Percentiles rank a stretch among this genome's conserved stretches.
phyloP scores from a whole-genome alignment of 2,113 vertebrate genomes.

The Zeus faber region DNA sequence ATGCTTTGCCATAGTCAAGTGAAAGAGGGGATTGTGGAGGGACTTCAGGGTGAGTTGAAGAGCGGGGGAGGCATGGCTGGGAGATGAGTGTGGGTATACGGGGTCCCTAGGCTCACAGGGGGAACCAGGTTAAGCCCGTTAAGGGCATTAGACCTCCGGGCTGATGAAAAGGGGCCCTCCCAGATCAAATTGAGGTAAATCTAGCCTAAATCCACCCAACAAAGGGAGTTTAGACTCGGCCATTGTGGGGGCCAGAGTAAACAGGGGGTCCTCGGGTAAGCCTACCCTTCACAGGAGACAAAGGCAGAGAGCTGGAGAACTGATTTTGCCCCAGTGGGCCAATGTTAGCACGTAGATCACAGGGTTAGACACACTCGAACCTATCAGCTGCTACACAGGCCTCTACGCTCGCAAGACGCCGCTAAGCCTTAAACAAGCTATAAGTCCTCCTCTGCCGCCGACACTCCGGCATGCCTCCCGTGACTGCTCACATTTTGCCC shows the following conservation, averaged over 20 bases:
- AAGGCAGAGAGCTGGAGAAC: conserved; percentile 57
- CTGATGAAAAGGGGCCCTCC: conserved; percentile 82
- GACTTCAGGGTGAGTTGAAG: conserved; percentile 42
- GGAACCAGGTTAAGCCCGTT: conserved; percentile 82
- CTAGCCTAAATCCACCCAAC: conserved; percentile 82
- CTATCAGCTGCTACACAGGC: conserved; percentile 68
- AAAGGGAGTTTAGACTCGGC: conserved; percentile 80
- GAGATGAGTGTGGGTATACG: conserved; percentile 48
- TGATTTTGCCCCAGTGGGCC: conserved; percentile 70
- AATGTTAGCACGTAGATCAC: conserved; percentile 71
- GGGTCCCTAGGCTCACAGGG: conserved; percentile 59
- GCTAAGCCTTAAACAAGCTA: conserved; percentile 63
- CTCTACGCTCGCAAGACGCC: conserved; percentile 53
- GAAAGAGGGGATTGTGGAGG: conserved; percentile 49
- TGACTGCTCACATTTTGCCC: conserved; percentile 60
- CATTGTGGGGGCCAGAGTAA: conserved; percentile 79
- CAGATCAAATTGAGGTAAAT: conserved; percentile 84
- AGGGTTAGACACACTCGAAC: conserved; percentile 72
- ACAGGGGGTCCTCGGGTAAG: conserved; percentile 77
- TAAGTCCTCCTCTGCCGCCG: conserved; percentile 47
- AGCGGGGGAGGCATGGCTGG: conserved; percentile 40
- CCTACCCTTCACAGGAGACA: conserved; percentile 67
- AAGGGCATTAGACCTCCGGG: conserved; percentile 85
- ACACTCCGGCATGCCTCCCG: conserved; percentile 43
- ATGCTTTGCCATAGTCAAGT: conserved; percentile 57